Evolutionary conservation across 2,797 vertebrate species (phyloP).

Genomic region (Sciaenops ocellatus): DNA sequence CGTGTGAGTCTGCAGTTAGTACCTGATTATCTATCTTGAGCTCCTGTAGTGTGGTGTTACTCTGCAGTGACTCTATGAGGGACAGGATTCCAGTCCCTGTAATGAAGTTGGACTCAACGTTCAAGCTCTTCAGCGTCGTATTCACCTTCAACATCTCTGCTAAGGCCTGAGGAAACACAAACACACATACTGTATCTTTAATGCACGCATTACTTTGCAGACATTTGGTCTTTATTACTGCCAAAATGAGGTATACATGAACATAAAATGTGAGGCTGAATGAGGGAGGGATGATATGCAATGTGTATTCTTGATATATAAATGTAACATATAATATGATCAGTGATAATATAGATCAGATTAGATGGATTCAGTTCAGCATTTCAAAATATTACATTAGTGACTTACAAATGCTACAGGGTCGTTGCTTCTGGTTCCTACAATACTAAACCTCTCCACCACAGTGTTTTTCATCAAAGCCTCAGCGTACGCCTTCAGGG

Average conservation of each 20-base stretch:
- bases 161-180: constrained; percentile 86
- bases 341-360: not conserved
- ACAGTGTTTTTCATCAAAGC: constrained; percentile 91
- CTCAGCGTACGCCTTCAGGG: constrained; percentile 93
- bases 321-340: not conserved
- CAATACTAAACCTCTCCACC: constrained; percentile 95
- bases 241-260: not conserved
- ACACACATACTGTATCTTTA: not conserved
- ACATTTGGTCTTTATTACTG: not conserved
- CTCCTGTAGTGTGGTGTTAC: constrained; percentile 92
- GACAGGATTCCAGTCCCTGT: constrained; percentile 92
- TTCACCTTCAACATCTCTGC: constrained; percentile 97
- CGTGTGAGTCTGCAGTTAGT: not conserved
- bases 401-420: constrained; percentile 94
- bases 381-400: not conserved
- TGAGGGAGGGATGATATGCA: not conserved
- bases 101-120: constrained; percentile 98
- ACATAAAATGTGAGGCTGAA: not conserved
- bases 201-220: not conserved
- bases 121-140: constrained; percentile 92
- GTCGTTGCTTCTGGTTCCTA: constrained; percentile 96
- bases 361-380: not conserved
- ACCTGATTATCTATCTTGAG: constrained; percentile 99
- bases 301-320: not conserved
- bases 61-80: constrained; percentile 90